Evolutionary conservation across 2,888 invertebrate genomes (phyloP), one percentile per base, ranked within the genome.

Genomic region (Drosophila leonis): DNA sequence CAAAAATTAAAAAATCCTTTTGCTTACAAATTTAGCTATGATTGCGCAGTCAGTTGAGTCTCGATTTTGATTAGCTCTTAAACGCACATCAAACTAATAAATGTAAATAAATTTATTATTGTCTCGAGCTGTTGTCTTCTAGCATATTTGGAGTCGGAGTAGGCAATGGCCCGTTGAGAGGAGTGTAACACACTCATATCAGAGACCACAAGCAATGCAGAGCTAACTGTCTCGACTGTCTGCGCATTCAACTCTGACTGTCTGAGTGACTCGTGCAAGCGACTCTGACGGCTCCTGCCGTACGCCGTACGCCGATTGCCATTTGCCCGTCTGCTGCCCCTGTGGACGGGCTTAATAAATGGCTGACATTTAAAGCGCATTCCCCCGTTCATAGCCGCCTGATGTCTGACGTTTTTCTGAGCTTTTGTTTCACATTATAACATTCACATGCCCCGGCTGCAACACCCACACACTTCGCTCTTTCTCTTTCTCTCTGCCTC

Each of bases 281-380:
- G 74, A 68, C 67, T 52, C 77, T 77, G 70, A 82, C 60, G 70
- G 18, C 24, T 55, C 31, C 62, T 39, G 67, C 46, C 67, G n/a
- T 44, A 18, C 37, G 71, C 48, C 71, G 41, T 24, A 42, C 20
- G 72, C 59, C 63, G 59, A 51, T 13, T 70, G 79, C 79, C 74
- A 68, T 80, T 75, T 81, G 68, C 68, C 72, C 72, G 79, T 80
- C 81, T 81, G 64, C 68, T 69, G 75, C 72, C 60, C 46, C 63
- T 70, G 65, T 54, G 74, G 77, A 74, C 46, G 80, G 71, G 70
- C 74, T 82, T 80, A 81, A 81, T 81, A 81, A 82, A 81, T 81
- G 83, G 80, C 83, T 80, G 80, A 82, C 81, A 80, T 72, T 81
- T 81, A 80, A 75, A 75, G 78, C 82, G 78, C 73, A 83, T 79